Evolutionary conservation across 2,888 invertebrate genomes (phyloP), one percentile per base, ranked within the genome.

Genomic region (Salpingus planirostris): DNA sequence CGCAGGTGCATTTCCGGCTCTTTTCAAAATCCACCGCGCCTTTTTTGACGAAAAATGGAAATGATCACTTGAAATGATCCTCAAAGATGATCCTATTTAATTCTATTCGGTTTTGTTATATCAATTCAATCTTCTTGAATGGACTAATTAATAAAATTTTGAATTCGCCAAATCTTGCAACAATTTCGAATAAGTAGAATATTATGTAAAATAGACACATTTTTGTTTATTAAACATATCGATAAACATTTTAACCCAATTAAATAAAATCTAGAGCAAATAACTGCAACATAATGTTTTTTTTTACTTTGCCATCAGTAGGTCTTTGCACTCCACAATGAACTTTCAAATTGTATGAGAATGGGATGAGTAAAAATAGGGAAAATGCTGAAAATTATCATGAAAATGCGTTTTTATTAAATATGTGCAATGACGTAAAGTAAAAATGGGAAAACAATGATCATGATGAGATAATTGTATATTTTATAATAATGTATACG

Each of bases 361-460:
- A 11, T 11, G 11, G 14, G 11, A 11, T 27, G 14, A 27, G 7
- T 10, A n/a, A 1, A 27, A 27, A 27, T 18, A 11, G 13, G 2
- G 18, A 34, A 15, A 26, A 31, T 27, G 13, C 30, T 15, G 11
- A 8, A 11, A 10, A 18, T 7, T 31, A 23, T 35, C 38, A 44
- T 46, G 44, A 43, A 47, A 47, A 47, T 47, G 46, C 46, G 41
- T 38, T 47, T n/a, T 42, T 44, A 47, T 47, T 47, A 36, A 41
- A 40, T 42, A 44, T 44, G 46, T 46, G 46, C 43, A 40, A 47
- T 44, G 45, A 47, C 42, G 43, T 45, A 47, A 44, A 37, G 31
- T 41, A 41, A 38, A 46, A 38, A 34, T 36, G 43, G n/a, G n/a
- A n/a, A n/a, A n/a, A n/a, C n/a, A n/a, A n/a, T n/a, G n/a, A n/a